phyloP scores from a whole-genome alignment of 2,797 vertebrate species.

The Clarias fuscus region DNA sequence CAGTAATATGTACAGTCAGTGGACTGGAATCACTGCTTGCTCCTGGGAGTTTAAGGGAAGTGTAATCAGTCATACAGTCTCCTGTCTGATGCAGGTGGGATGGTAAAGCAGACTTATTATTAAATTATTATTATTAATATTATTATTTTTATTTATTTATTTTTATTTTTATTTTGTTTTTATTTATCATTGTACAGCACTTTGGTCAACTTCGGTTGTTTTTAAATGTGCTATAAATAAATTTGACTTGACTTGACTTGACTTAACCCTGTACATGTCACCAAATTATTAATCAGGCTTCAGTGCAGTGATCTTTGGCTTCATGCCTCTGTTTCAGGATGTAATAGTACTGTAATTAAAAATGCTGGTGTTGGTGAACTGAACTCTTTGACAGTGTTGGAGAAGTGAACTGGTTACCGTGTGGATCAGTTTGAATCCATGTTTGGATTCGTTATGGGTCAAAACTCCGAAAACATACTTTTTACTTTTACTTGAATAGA shows the following conservation, averaged over 20 bases:
- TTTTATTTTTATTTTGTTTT: too few species aligned
- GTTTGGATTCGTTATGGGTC: constrained; percentile 1
- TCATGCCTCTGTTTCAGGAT: constrained; percentile 35
- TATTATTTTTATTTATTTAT: too few species aligned
- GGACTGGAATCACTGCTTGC: not conserved
- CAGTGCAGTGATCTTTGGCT: constrained; percentile 9
- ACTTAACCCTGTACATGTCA: not conserved
- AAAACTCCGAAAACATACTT: not conserved
- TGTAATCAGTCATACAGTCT: not conserved
- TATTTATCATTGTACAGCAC: too few species aligned
- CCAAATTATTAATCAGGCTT: not conserved
- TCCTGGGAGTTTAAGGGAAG: not conserved
- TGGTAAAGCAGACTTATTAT: not conserved
- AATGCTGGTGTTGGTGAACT: constrained; percentile 11
- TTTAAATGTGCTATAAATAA: too few species aligned
- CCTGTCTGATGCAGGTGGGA: not conserved
- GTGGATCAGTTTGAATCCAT: not conserved
- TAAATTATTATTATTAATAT: too few species aligned
- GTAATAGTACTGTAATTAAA: constrained; percentile 35
- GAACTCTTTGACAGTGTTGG: constrained; percentile 3
- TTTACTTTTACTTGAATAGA: too few species aligned
- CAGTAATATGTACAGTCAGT: not conserved
- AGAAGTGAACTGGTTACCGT: constrained; percentile 21
- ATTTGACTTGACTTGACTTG: too few species aligned
- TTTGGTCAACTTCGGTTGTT: too few species aligned